Percentiles rank a stretch among this genome's conserved stretches.
Conservation (phyloP, 2,888 invertebrate species). For the Lasiommata megera region DNA sequence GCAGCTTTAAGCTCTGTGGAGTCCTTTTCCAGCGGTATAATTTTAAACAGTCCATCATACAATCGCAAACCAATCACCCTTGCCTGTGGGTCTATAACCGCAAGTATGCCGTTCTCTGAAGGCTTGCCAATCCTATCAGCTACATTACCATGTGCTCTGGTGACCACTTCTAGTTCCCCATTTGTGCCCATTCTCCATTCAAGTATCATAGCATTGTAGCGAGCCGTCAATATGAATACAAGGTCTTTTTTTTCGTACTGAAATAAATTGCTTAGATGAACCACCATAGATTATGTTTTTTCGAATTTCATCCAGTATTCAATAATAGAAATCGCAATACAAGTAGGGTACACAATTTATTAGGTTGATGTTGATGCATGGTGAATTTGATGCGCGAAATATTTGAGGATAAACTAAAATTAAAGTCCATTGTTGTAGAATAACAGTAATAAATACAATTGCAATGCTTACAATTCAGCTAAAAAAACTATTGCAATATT, state of each 20-base stretch:
- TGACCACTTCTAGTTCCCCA: constrained; percentile 95
- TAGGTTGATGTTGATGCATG: too few relatives aligned
- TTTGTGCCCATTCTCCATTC: constrained; percentile 88
- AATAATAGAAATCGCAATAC: too few relatives aligned
- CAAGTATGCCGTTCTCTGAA: constrained; percentile 97
- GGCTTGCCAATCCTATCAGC: constrained; percentile 96
- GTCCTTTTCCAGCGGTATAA: constrained; percentile 97
- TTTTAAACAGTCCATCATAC: constrained; percentile 98
- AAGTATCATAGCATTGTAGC: constrained; percentile 98
- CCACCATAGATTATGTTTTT: too few relatives aligned
- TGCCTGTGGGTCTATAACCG: constrained; percentile 97
- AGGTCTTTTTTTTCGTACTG: constrained; percentile 96
- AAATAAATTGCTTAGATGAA: too few relatives aligned
- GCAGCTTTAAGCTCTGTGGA: constrained; percentile 97
- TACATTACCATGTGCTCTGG: constrained; percentile 97
- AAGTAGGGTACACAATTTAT: too few relatives aligned
- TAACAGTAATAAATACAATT: too few relatives aligned
- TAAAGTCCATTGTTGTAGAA: too few relatives aligned
- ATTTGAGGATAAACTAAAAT: too few relatives aligned
- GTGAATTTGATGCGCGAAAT: too few relatives aligned
- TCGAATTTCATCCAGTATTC: too few relatives aligned
- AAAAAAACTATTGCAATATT: too few relatives aligned
- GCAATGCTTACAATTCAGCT: too few relatives aligned
- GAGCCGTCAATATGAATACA: constrained; percentile 94
- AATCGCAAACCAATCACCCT: constrained; percentile 96